These are phyloP conservation scores for Pogonocichla stellata DNA, from an alignment of 2,113 vertebrate species.

Conservation along the genomic window DNA sequence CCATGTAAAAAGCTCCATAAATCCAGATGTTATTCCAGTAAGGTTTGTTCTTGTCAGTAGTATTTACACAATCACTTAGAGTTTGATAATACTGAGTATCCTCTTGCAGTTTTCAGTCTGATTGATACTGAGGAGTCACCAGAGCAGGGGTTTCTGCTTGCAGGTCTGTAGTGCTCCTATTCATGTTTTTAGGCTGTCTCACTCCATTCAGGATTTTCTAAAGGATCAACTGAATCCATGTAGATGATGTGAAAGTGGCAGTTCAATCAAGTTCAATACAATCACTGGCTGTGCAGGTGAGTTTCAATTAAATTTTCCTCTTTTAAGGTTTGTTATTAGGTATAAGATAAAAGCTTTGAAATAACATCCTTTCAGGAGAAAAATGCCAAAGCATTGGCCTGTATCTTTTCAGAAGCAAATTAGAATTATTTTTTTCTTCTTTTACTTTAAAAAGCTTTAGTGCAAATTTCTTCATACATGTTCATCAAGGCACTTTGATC, in stretches of 20 bases:
- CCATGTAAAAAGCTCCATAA: neutral
- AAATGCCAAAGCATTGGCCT: neutral
- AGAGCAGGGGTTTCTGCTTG: neutral
- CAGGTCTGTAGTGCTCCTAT: neutral
- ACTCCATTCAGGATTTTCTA: conserved; percentile 1
- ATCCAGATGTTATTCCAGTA: neutral
- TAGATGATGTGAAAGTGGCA: conserved; percentile 52
- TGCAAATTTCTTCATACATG: neutral
- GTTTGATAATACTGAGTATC: neutral
- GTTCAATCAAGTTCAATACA: conserved; percentile 36
- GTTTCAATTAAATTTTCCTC: conserved; percentile 43
- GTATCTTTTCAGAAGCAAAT: neutral
- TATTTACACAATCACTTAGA: neutral
- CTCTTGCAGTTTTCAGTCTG: conserved; percentile 10
- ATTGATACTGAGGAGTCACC: neutral
- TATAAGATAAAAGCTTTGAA: neutral
- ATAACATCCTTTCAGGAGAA: neutral
- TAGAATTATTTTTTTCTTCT: neutral
- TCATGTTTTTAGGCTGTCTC: neutral
- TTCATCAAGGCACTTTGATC: conserved; percentile 39
- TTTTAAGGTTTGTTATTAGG: neutral
- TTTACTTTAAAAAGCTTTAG: neutral
- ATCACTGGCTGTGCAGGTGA: conserved; percentile 70
- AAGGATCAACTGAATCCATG: conserved; percentile 46
- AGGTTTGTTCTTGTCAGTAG: neutral